Percentiles rank a stretch among this genome's conserved stretches.
Evolutionary conservation across 2,888 invertebrate genomes (phyloP).

Genomic region (Linnaemya vulpina): DNA sequence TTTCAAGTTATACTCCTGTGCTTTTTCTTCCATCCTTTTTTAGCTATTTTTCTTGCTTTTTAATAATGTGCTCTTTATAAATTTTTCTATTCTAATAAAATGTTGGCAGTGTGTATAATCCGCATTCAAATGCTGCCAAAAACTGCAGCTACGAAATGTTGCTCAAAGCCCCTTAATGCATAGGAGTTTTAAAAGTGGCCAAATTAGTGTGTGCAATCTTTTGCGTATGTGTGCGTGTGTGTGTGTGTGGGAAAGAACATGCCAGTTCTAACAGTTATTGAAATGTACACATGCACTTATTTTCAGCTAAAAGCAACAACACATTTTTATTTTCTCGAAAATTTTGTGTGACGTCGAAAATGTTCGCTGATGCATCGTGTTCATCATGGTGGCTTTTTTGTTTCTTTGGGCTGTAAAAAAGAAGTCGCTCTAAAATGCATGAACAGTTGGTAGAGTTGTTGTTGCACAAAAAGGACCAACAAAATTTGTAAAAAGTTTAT

Average conservation of each 20-base stretch:
- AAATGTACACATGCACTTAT: conserved; percentile 11
- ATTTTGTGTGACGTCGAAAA: conserved; percentile 25
- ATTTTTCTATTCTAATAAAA: conserved; percentile 34
- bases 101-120: conserved; percentile 62
- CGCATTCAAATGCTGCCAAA: conserved; percentile 68
- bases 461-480: conserved; percentile 8
- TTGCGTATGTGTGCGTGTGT: not conserved
- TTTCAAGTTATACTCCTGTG: conserved; percentile 6
- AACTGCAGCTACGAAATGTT: conserved; percentile 32
- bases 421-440: conserved; percentile 8
- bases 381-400: conserved; percentile 26
- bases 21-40: not conserved
- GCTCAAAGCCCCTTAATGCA: conserved; percentile 9
- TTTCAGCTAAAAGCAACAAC: conserved; percentile 20
- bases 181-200: conserved; percentile 4
- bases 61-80: conserved; percentile 52
- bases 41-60: conserved; percentile 12
- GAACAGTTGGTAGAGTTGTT: conserved; percentile 31
- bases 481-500: conserved; percentile 49
- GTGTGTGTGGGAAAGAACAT: not conserved
- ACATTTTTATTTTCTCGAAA: conserved; percentile 37
- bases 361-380: conserved; percentile 49
- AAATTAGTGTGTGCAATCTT: conserved; percentile 5
- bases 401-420: conserved; percentile 3
- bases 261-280: conserved; percentile 4